A percentile compares a stretch with the other conserved stretches of the same genome.
Conservation (phyloP, 2,113 vertebrate genomes). For the Pandion haliaetus region DNA sequence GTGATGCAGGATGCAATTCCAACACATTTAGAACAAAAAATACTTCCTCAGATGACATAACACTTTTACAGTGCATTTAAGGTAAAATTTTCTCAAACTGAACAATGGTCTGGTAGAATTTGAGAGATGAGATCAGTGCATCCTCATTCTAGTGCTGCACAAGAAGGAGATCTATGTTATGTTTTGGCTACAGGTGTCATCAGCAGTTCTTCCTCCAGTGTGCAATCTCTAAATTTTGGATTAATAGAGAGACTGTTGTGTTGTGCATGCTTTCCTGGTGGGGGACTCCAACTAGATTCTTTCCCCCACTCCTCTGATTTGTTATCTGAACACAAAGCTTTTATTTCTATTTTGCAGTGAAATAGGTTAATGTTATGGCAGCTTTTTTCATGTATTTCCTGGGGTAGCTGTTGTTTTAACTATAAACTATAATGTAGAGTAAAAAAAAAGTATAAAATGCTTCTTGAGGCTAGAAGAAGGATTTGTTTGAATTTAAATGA, state of each 20-base stretch:
- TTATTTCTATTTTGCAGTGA: neutral
- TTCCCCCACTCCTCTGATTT: neutral
- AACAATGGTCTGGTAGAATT: rapidly evolving
- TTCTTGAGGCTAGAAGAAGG: neutral
- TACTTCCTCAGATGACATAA: neutral
- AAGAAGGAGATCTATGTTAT: neutral
- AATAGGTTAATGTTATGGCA: neutral
- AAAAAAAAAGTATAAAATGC: neutral
- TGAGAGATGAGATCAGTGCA: neutral
- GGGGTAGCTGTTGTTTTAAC: neutral
- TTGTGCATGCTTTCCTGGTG: neutral
- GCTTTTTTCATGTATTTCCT: neutral
- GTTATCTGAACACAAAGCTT: neutral
- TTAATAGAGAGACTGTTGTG: neutral
- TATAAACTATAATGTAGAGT: neutral
- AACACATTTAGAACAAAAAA: neutral
- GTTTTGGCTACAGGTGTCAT: neutral
- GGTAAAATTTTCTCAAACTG: neutral
- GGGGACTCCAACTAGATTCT: neutral
- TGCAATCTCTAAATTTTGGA: neutral
- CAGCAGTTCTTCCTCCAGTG: neutral
- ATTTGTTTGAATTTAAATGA: neutral
- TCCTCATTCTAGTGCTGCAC: neutral
- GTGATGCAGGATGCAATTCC: neutral
- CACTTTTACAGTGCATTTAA: neutral